Conservation (phyloP, 2,113 vertebrate species). For the Lanius collurio region DNA sequence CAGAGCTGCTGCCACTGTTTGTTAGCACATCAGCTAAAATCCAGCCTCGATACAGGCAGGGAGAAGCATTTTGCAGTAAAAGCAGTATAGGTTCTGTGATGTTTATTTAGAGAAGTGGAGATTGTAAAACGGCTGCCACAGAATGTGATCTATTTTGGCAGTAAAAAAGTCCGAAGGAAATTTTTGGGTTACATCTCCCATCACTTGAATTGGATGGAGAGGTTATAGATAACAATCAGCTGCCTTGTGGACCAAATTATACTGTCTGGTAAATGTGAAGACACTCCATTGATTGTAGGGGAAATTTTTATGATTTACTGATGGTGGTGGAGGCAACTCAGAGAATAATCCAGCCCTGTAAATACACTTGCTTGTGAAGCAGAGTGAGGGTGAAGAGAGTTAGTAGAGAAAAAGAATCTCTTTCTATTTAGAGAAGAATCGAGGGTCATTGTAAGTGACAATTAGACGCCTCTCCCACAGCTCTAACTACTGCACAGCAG, state of each 20-base stretch:
- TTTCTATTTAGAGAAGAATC: not conserved
- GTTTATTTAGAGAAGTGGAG: constrained; percentile 59
- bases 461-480: not conserved
- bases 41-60: accelerated
- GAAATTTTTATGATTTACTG: constrained; percentile 47
- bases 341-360: not conserved
- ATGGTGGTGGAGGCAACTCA: not conserved
- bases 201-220: constrained; percentile 20
- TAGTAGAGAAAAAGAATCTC: not conserved
- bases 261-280: constrained; percentile 55
- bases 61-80: not conserved
- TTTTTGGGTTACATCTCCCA: constrained; percentile 51
- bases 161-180: constrained; percentile 41
- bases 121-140: constrained; percentile 38
- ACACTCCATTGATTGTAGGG: constrained; percentile 42
- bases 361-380: not conserved
- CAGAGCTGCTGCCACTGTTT: not conserved
- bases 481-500: not conserved
- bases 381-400: not conserved
- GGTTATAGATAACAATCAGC: constrained; percentile 60
- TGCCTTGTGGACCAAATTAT: constrained; percentile 42
- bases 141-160: constrained; percentile 53
- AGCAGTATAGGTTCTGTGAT: not conserved
- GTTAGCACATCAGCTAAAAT: not conserved
- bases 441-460: not conserved